Evolutionary conservation across 2,113 vertebrate genomes (phyloP).

Genomic region (Barnardius zonarius): DNA sequence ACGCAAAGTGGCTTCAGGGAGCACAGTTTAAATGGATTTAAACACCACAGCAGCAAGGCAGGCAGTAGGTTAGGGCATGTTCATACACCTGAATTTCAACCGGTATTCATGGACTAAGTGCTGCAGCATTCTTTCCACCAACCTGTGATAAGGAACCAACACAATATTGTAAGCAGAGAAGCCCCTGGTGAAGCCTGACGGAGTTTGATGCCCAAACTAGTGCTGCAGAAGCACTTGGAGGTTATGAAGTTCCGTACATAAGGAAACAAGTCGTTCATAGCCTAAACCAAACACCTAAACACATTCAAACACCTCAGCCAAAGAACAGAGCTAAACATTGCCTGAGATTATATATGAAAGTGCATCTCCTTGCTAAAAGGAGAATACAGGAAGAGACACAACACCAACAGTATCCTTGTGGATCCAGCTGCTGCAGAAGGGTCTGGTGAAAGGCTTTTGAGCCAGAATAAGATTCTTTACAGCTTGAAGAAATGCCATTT

Average conservation of each 20-base stretch:
- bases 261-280: not conserved
- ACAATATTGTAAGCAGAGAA: rapidly evolving
- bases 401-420: not conserved
- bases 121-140: not conserved
- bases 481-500: not conserved
- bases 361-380: not conserved
- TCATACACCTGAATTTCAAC: not conserved
- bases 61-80: not conserved
- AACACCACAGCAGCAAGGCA: not conserved
- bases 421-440: not conserved
- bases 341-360: not conserved
- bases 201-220: not conserved
- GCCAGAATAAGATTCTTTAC: not conserved
- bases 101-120: not conserved
- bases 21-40: not conserved
- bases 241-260: not conserved
- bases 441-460: not conserved
- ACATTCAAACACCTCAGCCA: not conserved
- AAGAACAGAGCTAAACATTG: not conserved
- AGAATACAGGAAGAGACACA: not conserved
- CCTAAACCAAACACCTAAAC: not conserved
- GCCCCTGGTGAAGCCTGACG: not conserved
- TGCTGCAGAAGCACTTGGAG: not conserved
- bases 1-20: not conserved
- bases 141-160: not conserved